A percentile compares a stretch with the other conserved stretches of the same genome.
These are phyloP conservation scores for Balanococcus diminutus DNA, from an alignment of 2,888 invertebrate genomes.

Conservation along the genomic window DNA sequence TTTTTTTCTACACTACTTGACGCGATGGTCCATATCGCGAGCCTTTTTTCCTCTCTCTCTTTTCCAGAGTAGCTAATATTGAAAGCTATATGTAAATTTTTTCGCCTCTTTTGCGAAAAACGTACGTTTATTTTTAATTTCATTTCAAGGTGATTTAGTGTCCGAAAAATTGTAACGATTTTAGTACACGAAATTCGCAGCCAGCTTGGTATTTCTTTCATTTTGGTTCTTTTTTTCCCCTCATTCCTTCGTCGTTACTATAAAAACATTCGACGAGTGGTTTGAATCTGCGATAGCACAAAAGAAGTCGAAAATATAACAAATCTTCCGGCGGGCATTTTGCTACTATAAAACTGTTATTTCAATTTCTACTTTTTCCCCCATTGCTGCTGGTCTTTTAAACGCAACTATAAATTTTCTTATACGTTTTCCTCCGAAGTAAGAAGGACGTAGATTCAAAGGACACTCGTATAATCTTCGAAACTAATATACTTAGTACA, in stretches of 20 bases:
- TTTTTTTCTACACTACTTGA: not conserved
- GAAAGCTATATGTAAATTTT: not conserved
- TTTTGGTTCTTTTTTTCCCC: not conserved
- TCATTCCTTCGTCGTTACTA: not conserved
- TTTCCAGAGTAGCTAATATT: not conserved
- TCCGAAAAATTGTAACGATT: not conserved
- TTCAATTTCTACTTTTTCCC: not conserved
- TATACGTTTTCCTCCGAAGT: not conserved
- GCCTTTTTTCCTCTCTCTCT: not conserved
- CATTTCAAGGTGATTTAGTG: not conserved
- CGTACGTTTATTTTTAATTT: not conserved
- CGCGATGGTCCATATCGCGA: not conserved
- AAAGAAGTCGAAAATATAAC: not conserved
- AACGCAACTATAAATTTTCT: not conserved
- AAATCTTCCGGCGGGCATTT: not conserved
- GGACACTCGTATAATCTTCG: not conserved
- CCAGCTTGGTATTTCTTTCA: not conserved
- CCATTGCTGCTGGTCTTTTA: not conserved
- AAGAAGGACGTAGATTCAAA: not conserved
- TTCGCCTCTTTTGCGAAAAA: not conserved
- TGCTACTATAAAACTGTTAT: not conserved
- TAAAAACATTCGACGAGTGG: not conserved
- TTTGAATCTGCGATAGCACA: not conserved
- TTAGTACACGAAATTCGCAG: not conserved
- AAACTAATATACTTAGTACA: not conserved